Evolutionary conservation across 2,797 vertebrate genomes (phyloP), one percentile per base, ranked within the genome.

Genomic region (Propithecus perrieri): DNA sequence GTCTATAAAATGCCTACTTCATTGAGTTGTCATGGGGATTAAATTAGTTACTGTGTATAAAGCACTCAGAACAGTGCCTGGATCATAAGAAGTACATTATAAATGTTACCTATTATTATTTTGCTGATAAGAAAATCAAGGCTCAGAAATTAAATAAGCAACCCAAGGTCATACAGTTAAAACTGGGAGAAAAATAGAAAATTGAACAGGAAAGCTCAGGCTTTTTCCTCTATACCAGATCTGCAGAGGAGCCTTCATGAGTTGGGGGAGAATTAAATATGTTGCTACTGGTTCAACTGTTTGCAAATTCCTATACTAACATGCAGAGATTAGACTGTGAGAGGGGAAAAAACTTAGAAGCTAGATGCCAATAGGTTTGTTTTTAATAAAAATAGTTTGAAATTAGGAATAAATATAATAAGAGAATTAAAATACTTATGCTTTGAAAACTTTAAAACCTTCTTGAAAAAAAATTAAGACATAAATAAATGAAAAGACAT

Each of bases 301-400:
- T 92, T 90, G 22, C 20, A 88, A 87, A 96, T 48, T 94, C n/a
- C 46, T 92, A 0, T 0, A 57, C 17, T 30, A 53, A 78, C 22
- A 85, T 72, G 30, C 5, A 46, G 38, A 76, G 35, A 90, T 33
- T 74, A 48, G 17, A 30, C 18, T 35, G 2, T 79, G n/a, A 59
- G 13, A 20, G 1, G 18, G 33, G 48, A 24, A 63, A 46, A 8
- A 38, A 75, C 17, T 5, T 76, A 57, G 41, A 91, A 80, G 61
- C 18, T 72, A 74, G 48, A 35, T 48, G 2, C 24, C 72, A 72
- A 24, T 41, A 59, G 22, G 13, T 72, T 91, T 91, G 1, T 81
- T 91, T 76, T 78, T 84, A 67, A 89, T 78, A 48, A 95, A 94
- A 78, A 50, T 87, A n/a, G 8, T 55, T 84, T 76, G 43, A 43